Conservation (phyloP, 92 coral and sea anemone genomes). For the Porites evermanni region DNA sequence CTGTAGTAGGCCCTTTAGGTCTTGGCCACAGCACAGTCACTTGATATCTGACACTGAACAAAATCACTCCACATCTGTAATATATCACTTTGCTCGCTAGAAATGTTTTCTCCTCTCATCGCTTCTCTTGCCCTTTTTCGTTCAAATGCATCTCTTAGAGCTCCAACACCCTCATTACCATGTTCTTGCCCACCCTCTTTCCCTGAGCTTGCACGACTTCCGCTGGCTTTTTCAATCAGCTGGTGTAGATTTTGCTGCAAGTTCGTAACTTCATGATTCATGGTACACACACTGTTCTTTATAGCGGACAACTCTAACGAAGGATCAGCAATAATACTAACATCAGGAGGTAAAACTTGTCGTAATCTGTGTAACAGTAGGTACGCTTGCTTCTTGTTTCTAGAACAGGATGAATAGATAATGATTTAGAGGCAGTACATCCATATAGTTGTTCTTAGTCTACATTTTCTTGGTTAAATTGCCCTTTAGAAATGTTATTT, state of each 20-base stretch:
- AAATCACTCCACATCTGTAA: conserved; percentile 42
- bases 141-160: conserved; percentile 36
- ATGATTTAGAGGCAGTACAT: too few species aligned
- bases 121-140: conserved; percentile 35
- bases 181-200: not conserved
- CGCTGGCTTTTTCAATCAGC: conserved; percentile 6
- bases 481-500: too few species aligned
- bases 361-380: conserved; percentile 69
- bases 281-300: conserved; percentile 20
- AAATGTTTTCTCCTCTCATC: not conserved
- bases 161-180: conserved; percentile 7
- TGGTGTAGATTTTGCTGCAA: conserved; percentile 41
- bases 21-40: conserved; percentile 38
- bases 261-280: conserved; percentile 42
- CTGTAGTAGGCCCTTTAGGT: not conserved
- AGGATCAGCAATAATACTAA: conserved; percentile 56
- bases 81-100: conserved; percentile 9
- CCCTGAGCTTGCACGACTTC: not conserved
- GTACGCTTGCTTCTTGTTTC: conserved; percentile 74
- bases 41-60: conserved; percentile 37
- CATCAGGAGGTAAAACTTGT: conserved; percentile 75
- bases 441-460: too few species aligned
- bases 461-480: too few species aligned
- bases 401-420: not conserved
- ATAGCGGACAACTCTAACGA: not conserved